Evolutionary conservation across 2,888 invertebrate genomes (phyloP), one percentile per base, ranked within the genome.

Genomic region (Disparrhopalites patrizii): DNA sequence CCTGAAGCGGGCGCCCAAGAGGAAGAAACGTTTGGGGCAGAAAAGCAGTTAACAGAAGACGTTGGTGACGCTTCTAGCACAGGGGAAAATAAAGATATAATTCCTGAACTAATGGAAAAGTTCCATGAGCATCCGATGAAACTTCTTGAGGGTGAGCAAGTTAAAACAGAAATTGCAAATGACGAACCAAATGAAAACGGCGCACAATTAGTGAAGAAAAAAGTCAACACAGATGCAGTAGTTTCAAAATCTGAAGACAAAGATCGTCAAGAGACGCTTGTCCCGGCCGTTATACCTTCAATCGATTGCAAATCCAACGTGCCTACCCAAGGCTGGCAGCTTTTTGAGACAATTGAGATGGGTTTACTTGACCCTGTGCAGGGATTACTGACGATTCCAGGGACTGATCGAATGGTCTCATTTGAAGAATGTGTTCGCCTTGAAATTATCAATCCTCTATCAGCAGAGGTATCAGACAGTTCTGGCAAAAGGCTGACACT

Each of bases 371-470:
- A 96, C 79, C 88, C 94, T 1, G 81, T 85, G 0, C 86, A 86
- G 1, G 96, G 97, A 2, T 81, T 90, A 36, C 92, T 96, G 76
- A 86, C 87, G 18, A 90, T 96, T 70, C 91, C 91, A 1, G 89
- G 89, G 15, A 92, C 93, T 5, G 93, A 93, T 78, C 83, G 91
- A 73, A 81, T 89, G 62, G 86, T 93, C 51, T 88, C 89, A 67
- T 88, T 96, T 73, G 87, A 90, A 78, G 94, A 95, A 79, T 92
- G 95, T 74, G 83, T 97, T 50, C 87, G 87, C 76, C 83, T 92
- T 68, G 87, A 90, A 77, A 87, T 97, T 27, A 89, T 97, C 52
- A 89, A 94, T 80, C 85, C 89, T 18, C 83, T 87, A 70, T 94
- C 93, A 0, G 92, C 90, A 15, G 81, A 85, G 61, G 91, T 95